Percentiles rank a stretch among this genome's conserved stretches.
phyloP scores from a whole-genome alignment of 2,888 invertebrate genomes.

The Sarcophaga variegata region DNA sequence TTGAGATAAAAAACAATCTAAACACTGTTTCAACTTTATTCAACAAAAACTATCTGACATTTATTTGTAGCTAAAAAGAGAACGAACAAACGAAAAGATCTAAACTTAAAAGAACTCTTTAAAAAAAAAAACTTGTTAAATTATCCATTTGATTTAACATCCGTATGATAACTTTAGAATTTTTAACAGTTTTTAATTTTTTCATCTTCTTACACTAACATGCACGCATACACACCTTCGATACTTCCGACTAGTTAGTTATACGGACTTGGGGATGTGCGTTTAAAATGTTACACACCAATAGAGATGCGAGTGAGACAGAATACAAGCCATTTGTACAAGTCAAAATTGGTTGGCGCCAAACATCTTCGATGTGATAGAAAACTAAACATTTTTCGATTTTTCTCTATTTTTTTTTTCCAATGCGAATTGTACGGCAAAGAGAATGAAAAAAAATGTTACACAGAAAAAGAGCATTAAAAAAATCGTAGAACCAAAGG shows the following conservation, averaged over 20 bases:
- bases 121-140: constrained; percentile 43
- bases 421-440: not conserved
- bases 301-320: constrained; percentile 24
- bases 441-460: constrained; percentile 27
- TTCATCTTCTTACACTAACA: not conserved
- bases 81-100: constrained; percentile 21
- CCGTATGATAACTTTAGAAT: constrained; percentile 58
- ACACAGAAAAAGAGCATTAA: constrained; percentile 31
- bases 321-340: constrained; percentile 77
- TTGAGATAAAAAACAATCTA: not conserved
- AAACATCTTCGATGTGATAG: constrained; percentile 74
- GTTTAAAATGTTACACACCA: constrained; percentile 68
- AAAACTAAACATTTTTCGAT: constrained; percentile 56
- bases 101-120: constrained; percentile 32
- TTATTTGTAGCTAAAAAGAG: constrained; percentile 5
- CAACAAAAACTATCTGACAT: constrained; percentile 21
- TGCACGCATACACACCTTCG: constrained; percentile 44
- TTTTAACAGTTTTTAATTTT: constrained; percentile 28
- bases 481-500: constrained; percentile 71
- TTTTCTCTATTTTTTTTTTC: not conserved
- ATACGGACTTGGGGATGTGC: constrained; percentile 46
- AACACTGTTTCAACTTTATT: constrained; percentile 14
- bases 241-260: constrained; percentile 12
- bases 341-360: constrained; percentile 80
- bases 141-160: constrained; percentile 66